Percentiles rank a stretch among this genome's conserved stretches.
phyloP scores from a whole-genome alignment of 2,113 vertebrate genomes.

The Paratilapia polleni region DNA sequence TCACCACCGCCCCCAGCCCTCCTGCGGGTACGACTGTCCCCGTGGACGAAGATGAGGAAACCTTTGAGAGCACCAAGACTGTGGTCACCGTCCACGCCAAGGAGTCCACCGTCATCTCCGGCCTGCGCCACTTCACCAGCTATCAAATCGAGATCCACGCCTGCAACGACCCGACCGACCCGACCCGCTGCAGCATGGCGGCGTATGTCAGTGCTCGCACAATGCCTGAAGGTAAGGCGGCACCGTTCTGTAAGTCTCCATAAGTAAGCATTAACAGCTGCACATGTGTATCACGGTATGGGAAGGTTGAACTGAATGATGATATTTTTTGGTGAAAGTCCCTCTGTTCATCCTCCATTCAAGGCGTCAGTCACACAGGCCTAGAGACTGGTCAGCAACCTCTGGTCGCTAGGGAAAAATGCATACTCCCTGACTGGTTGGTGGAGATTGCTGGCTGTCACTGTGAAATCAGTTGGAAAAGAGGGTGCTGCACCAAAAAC shows the following conservation, averaged over 20 bases:
- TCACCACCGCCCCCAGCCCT: constrained; percentile 63
- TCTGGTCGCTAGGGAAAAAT: too few relatives aligned
- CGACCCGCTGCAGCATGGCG: constrained; percentile 88
- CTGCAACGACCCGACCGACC: constrained; percentile 87
- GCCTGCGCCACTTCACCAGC: constrained; percentile 92
- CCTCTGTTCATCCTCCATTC: too few relatives aligned
- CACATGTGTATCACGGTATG: too few relatives aligned
- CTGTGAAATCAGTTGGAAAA: too few relatives aligned
- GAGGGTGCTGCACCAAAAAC: too few relatives aligned
- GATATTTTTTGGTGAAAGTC: neutral
- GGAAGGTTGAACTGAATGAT: neutral
- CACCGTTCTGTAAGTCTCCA: neutral
- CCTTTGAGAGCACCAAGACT: constrained; percentile 79
- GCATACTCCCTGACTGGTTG: too few relatives aligned
- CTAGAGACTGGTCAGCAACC: too few relatives aligned
- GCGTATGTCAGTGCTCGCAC: constrained; percentile 95
- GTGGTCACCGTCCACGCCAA: constrained; percentile 84
- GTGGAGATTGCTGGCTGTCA: too few relatives aligned
- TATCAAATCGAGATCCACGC: constrained; percentile 97
- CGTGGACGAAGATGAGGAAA: constrained; percentile 46
- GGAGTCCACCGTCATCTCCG: constrained; percentile 91
- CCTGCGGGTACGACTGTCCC: constrained; percentile 62
- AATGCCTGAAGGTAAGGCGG: constrained; percentile 89
- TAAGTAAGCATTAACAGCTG: too few relatives aligned
- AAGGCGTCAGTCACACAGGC: too few relatives aligned